These are phyloP conservation scores for Pelecanoides urinatrix DNA, from an alignment of 2,113 vertebrate species.

Conservation along the genomic window DNA sequence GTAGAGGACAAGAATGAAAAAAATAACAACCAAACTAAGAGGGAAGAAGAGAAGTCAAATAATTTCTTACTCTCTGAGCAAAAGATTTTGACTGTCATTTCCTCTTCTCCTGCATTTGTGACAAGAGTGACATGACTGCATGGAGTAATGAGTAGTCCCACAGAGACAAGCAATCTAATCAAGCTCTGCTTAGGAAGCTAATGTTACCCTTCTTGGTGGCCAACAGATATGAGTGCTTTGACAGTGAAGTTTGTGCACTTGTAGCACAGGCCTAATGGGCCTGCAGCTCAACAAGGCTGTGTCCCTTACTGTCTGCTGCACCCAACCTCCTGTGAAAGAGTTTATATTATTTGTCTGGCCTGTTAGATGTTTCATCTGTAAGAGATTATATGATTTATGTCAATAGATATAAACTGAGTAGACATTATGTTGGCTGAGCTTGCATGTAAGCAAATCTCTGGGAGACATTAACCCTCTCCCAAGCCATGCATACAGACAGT, in stretches of 20 bases:
- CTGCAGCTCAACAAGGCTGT: background rate
- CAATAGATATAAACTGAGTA: background rate
- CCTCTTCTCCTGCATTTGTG: background rate
- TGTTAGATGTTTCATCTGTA: background rate
- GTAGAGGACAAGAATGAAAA: background rate
- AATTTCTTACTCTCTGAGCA: background rate
- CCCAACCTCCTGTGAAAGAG: background rate
- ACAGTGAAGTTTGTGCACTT: background rate
- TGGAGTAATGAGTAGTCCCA: background rate
- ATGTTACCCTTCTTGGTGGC: accelerated
- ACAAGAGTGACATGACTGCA: background rate
- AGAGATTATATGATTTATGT: background rate
- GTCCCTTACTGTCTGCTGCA: accelerated
- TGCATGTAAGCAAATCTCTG: background rate
- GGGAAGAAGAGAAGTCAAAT: background rate
- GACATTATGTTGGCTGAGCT: background rate
- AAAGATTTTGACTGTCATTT: background rate
- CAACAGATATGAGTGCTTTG: background rate
- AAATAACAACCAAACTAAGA: background rate
- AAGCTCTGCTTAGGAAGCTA: background rate
- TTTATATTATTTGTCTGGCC: background rate
- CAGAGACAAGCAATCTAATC: background rate
- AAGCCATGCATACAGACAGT: background rate
- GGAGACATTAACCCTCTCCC: background rate
- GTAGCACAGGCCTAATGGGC: too few relatives aligned